These are phyloP conservation scores for Synanceia verrucosa DNA, from an alignment of 2,797 vertebrate species.

Conservation along the genomic window DNA sequence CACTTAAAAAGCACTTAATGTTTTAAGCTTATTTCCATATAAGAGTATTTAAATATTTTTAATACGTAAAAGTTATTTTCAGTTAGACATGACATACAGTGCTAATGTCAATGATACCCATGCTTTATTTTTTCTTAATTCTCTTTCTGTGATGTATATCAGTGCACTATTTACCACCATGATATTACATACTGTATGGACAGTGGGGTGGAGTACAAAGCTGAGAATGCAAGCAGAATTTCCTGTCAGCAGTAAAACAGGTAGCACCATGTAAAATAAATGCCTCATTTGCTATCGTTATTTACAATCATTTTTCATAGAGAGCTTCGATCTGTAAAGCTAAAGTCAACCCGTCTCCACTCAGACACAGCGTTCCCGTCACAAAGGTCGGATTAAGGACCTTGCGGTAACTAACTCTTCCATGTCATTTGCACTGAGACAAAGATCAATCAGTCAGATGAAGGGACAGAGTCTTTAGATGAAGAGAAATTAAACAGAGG, in stretches of 20 bases:
- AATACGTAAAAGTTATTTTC: neutral
- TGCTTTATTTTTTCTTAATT: neutral
- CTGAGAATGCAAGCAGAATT: neutral
- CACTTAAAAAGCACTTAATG: neutral
- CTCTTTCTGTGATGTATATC: neutral
- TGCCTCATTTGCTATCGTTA: neutral
- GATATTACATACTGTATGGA: neutral
- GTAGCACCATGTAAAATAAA: neutral
- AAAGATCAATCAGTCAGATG: conserved; percentile 77
- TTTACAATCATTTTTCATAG: neutral
- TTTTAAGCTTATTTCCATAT: neutral
- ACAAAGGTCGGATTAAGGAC: conserved; percentile 51
- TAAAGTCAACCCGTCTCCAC: neutral
- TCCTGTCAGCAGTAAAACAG: neutral
- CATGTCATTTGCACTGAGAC: conserved; percentile 61
- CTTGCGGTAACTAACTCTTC: conserved; percentile 52
- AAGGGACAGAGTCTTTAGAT: conserved; percentile 71
- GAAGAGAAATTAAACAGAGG: conserved; percentile 73
- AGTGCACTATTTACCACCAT: neutral
- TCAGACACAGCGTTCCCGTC: conserved; percentile 16
- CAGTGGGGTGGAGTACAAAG: no score
- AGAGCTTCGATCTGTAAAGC: neutral
- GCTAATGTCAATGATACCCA: neutral
- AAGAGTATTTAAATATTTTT: neutral
- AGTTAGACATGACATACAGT: neutral